Conservation (phyloP, 2,797 vertebrate species). For the Siniperca undulata region DNA sequence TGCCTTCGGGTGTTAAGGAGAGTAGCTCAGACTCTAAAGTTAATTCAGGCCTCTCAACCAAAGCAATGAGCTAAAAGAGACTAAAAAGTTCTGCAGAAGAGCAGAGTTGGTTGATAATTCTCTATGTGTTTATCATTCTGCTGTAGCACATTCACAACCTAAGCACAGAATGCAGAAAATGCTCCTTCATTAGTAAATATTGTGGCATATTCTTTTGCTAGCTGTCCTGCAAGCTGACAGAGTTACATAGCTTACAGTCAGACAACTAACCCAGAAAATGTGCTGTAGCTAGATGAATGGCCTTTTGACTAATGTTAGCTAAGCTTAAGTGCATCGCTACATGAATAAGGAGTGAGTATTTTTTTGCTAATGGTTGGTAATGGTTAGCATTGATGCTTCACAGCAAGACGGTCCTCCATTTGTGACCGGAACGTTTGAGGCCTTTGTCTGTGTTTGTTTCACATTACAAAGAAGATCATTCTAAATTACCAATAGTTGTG, state of each 20-base stretch:
- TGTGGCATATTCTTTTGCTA: neutral
- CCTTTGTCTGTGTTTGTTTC: neutral
- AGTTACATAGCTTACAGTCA: neutral
- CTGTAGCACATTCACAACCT: neutral
- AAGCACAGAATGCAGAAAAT: neutral
- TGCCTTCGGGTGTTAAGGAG: neutral
- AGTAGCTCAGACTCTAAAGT: neutral
- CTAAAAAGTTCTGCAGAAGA: neutral
- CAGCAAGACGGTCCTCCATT: neutral
- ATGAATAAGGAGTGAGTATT: neutral
- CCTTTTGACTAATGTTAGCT: neutral
- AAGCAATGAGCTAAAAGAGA: neutral
- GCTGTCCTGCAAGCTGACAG: neutral
- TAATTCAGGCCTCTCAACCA: neutral
- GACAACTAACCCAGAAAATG: neutral
- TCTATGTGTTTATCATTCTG: neutral
- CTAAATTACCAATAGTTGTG: neutral
- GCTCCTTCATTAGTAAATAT: neutral
- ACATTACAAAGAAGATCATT: neutral
- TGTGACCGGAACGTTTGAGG: neutral
- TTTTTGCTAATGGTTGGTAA: neutral
- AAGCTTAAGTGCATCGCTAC: neutral
- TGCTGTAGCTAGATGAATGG: too few species aligned
- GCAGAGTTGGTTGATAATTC: neutral
- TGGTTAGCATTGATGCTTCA: neutral